Conservation (phyloP, 2,888 invertebrate genomes). For the Orchestes rusci region DNA sequence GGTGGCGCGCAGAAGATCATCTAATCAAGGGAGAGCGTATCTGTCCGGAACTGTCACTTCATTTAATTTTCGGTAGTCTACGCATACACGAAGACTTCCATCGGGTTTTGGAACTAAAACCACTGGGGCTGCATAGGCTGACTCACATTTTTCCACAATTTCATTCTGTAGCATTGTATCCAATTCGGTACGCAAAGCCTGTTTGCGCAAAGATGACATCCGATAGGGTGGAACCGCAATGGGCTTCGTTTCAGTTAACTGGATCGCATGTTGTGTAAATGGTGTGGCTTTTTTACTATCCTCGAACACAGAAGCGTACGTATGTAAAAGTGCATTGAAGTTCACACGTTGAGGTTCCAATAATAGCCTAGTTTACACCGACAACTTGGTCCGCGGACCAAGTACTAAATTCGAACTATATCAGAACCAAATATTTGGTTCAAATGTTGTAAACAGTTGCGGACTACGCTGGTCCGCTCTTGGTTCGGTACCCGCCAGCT, state of each 20-base stretch:
- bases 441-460: too few species aligned
- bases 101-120: conserved; percentile 35
- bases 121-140: conserved; percentile 36
- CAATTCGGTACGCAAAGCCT: conserved; percentile 29
- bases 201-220: conserved; percentile 27
- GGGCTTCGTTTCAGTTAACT: conserved; percentile 3
- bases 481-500: too few species aligned
- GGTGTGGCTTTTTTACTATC: conserved; percentile 26
- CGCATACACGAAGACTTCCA: conserved; percentile 20
- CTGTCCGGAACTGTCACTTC: conserved; percentile 23
- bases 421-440: too few species aligned
- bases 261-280: conserved; percentile 19
- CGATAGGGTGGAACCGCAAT: conserved; percentile 31
- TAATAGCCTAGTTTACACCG: too few species aligned
- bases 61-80: conserved; percentile 26
- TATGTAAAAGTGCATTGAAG: too few species aligned
- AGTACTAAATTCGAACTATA: too few species aligned
- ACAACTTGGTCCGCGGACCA: too few species aligned
- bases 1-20: conserved; percentile 21
- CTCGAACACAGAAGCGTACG: not conserved
- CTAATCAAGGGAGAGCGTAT: conserved; percentile 23
- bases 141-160: conserved; percentile 37
- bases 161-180: conserved; percentile 17
- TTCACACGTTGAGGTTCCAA: too few species aligned
- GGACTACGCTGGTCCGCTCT: too few species aligned